Percentiles rank a stretch among this genome's conserved stretches.
Conservation (phyloP, 1,140 invertebrate genomes). For the Platorchestia sp. region DNA sequence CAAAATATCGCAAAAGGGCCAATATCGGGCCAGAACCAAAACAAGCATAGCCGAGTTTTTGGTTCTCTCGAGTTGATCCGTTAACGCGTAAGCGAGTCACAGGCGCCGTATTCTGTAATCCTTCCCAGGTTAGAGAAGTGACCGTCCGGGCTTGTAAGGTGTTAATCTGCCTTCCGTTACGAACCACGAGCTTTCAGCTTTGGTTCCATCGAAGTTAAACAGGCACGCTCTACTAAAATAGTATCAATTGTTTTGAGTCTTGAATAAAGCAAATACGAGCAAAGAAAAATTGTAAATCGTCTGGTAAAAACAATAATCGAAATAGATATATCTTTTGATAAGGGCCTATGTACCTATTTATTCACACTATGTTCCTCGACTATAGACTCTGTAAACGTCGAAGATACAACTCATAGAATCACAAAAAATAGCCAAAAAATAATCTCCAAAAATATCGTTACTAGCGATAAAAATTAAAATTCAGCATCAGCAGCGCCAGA, state of each 20-base stretch:
- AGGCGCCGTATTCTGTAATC: neutral
- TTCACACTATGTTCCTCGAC: neutral
- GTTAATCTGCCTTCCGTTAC: conserved; percentile 37
- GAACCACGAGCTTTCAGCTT: neutral
- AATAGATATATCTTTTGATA: neutral
- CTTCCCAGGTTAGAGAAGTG: neutral
- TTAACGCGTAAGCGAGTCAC: conserved; percentile 20
- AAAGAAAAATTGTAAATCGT: neutral
- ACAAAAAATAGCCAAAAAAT: neutral
- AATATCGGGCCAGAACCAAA: neutral
- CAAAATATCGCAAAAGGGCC: neutral
- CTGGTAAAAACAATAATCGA: neutral
- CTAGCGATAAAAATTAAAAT: neutral
- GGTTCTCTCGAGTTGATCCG: conserved; percentile 25
- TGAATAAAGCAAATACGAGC: neutral
- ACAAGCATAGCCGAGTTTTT: neutral
- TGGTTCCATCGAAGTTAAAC: neutral
- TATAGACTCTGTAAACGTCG: too few relatives aligned
- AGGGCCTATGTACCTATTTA: neutral
- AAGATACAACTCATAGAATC: neutral
- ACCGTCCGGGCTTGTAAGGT: neutral
- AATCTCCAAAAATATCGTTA: neutral
- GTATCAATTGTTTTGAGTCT: neutral
- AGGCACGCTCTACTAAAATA: neutral
- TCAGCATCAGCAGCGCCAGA: neutral